A percentile compares a stretch with the other conserved stretches of the same genome.
Conservation (phyloP, 2,888 invertebrate genomes). For the Argynnis bischoffii region DNA sequence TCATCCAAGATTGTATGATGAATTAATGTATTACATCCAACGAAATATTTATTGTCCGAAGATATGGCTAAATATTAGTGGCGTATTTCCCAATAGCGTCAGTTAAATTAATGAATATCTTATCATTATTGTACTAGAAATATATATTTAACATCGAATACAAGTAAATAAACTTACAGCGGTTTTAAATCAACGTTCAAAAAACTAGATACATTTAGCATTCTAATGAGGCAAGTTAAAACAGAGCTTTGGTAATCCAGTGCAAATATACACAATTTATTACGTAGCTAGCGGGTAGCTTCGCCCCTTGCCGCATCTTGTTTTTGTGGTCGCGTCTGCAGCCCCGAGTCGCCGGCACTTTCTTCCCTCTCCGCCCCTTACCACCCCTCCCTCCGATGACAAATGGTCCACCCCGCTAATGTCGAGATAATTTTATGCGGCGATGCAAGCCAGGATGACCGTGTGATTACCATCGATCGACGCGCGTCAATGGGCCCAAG, state of each 20-base stretch:
- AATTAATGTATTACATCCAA: not conserved
- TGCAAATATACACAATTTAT: constrained; percentile 44
- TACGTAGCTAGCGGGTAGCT: constrained; percentile 58
- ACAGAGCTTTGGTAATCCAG: constrained; percentile 52
- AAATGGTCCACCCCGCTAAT: constrained; percentile 80
- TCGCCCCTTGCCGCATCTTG: constrained; percentile 73
- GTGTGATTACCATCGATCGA: constrained; percentile 75
- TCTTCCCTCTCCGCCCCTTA: constrained; percentile 49
- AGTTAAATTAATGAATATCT: too few relatives aligned
- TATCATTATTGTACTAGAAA: too few relatives aligned
- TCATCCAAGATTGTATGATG: constrained; percentile 4
- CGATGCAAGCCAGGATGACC: constrained; percentile 72
- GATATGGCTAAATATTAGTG: too few relatives aligned
- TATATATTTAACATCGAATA: not conserved
- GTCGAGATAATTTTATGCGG: constrained; percentile 79
- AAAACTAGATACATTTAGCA: constrained; percentile 23
- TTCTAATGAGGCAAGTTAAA: constrained; percentile 36
- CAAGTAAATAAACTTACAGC: not conserved
- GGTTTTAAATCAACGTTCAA: not conserved
- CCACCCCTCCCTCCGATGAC: constrained; percentile 71
- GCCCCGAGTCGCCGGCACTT: constrained; percentile 69
- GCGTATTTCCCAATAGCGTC: too few relatives aligned
- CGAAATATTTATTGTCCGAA: not conserved
- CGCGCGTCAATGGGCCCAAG: constrained; percentile 71
- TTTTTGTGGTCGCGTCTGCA: constrained; percentile 81